These are phyloP conservation scores for Eueremaeus valkanovi DNA, from an alignment of 2,888 invertebrate species.

Conservation along the genomic window DNA sequence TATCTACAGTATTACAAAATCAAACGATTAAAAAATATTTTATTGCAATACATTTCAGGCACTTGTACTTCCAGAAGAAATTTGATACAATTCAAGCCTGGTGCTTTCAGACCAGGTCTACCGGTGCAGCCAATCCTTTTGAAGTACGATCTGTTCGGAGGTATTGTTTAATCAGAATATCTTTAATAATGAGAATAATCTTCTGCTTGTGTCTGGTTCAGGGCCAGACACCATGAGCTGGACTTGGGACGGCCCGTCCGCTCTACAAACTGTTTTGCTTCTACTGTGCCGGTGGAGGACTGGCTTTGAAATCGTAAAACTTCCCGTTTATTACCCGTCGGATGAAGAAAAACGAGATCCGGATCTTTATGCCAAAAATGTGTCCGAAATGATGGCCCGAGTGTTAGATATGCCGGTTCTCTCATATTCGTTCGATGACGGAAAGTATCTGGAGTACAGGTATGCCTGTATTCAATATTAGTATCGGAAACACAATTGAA, in stretches of 20 bases:
- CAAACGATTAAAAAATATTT: neutral
- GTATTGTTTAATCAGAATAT: constrained; percentile 1
- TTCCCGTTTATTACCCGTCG: constrained; percentile 83
- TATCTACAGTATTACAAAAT: no score
- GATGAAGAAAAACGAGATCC: constrained; percentile 80
- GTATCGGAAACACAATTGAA: neutral
- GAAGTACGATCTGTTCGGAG: constrained; percentile 61
- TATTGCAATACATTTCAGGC: constrained; percentile 31
- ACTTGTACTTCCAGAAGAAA: constrained; percentile 92
- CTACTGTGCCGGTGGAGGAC: constrained; percentile 39
- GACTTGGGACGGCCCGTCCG: constrained; percentile 70
- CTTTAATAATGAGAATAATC: no score
- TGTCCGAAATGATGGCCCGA: constrained; percentile 85
- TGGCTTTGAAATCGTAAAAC: constrained; percentile 64
- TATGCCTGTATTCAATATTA: no score
- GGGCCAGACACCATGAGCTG: constrained; percentile 53
- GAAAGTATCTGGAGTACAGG: constrained; percentile 28
- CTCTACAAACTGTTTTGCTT: constrained; percentile 57
- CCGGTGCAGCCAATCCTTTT: constrained; percentile 92
- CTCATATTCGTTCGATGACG: constrained; percentile 39
- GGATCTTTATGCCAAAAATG: constrained; percentile 82
- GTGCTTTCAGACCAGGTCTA: constrained; percentile 91
- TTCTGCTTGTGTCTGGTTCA: no score
- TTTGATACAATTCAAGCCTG: constrained; percentile 59
- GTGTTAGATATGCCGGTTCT: constrained; percentile 37